These are phyloP conservation scores for Craniophora ligustri DNA, from an alignment of 2,888 invertebrate genomes.

Conservation along the genomic window DNA sequence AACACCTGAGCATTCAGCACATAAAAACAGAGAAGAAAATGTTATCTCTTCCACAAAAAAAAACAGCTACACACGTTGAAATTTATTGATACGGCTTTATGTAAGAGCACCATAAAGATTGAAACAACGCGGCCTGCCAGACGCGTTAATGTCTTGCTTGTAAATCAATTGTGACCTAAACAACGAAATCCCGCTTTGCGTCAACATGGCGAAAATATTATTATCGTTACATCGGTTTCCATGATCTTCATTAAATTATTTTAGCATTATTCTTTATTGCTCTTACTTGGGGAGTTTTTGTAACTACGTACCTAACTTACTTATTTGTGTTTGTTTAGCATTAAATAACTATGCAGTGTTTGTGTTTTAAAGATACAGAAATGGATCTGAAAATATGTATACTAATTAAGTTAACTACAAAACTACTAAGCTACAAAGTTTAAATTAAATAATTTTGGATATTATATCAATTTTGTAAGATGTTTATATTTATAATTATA, in stretches of 20 bases:
- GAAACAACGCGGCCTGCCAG: constrained; percentile 39
- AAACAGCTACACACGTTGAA: constrained; percentile 28
- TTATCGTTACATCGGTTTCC: not conserved
- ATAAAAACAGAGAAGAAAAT: constrained; percentile 28
- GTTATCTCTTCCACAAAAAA: constrained; percentile 29
- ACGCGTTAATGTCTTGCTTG: constrained; percentile 30
- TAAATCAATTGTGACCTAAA: constrained; percentile 34
- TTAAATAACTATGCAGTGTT: too few species aligned
- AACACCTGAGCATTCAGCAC: constrained; percentile 32
- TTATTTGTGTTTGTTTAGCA: too few species aligned
- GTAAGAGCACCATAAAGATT: constrained; percentile 38
- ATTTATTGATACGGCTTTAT: constrained; percentile 46
- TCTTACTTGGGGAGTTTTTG: not conserved
- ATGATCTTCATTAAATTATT: constrained; percentile 4
- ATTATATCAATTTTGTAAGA: too few species aligned
- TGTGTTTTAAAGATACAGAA: too few species aligned
- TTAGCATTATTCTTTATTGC: constrained; percentile 1
- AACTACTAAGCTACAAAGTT: too few species aligned
- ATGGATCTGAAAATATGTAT: too few species aligned
- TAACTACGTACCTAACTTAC: too few species aligned
- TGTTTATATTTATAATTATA: too few species aligned
- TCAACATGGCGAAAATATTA: constrained; percentile 7
- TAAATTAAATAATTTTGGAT: too few species aligned
- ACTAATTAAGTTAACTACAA: too few species aligned
- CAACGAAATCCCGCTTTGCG: constrained; percentile 14